phyloP scores from a whole-genome alignment of 2,888 invertebrate genomes.

The Sarcophaga subvicina region DNA sequence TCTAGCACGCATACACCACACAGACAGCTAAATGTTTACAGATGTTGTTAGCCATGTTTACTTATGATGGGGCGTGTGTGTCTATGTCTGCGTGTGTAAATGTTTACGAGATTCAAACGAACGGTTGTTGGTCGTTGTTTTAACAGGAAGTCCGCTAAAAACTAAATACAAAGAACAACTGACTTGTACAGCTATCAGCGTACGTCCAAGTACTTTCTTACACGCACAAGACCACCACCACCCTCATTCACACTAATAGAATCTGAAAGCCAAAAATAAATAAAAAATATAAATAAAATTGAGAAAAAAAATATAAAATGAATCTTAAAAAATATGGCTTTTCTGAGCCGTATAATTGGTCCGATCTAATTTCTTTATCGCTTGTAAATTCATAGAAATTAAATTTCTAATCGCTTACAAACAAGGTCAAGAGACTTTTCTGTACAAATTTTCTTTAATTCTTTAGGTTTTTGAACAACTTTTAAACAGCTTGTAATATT shows the following conservation, averaged over 20 bases:
- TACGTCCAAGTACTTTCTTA: not conserved
- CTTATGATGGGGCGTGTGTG: not conserved
- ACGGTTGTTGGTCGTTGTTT: not conserved
- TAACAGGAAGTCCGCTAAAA: conserved; percentile 54
- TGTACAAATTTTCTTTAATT: no score
- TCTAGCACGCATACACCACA: not conserved
- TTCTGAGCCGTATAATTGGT: not conserved
- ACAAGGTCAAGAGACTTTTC: no score
- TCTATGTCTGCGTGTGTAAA: not conserved
- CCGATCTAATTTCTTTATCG: not conserved
- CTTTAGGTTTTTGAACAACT: no score
- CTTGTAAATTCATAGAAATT: not conserved
- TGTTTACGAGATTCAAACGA: not conserved
- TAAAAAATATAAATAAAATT: not conserved
- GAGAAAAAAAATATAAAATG: no score
- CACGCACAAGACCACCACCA: not conserved
- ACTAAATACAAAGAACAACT: conserved; percentile 14
- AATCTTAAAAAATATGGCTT: no score
- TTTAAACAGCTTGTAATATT: no score
- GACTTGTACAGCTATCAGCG: not conserved
- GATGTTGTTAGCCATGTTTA: conserved; percentile 9
- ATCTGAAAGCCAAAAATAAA: no score
- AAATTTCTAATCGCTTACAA: no score
- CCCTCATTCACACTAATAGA: no score
- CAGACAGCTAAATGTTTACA: conserved; percentile 28